Base-by-base conservation (phyloP, 2,113 vertebrate genomes). In the Scartelaos histophorus region DNA sequence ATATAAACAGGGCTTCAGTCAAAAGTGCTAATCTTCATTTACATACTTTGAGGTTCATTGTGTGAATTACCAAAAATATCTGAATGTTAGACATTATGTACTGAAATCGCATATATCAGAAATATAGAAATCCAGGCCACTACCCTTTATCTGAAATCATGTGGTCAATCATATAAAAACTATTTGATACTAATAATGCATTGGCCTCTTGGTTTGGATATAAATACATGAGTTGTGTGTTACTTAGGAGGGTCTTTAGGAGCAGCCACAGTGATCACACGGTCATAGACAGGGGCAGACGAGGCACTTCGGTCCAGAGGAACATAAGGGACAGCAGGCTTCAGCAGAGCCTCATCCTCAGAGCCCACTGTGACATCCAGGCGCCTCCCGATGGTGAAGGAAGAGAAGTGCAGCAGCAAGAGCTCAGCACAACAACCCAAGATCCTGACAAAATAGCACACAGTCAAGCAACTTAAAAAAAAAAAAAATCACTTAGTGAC, bases 351-450 rank as follows among this genome's bases (percentile, higher is more conserved):
- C 86, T 96, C 96, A 70, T 96, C 94, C 1, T 87, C 75, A 54
- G 87, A 93, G 51, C 77, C 76, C 22, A 97, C 94, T 0, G 70
- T 91, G 66, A 94, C 95, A 79, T 96, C 93, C 53, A 99, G 82
- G 76, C 88, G 90, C 67, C 94, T 92, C 74, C 95, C 96, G 0
- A 98, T 93, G 83, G 94, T 89, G 88, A 97, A 97, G 45, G 90
- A 86, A 43, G 92, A 88, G 87, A 98, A 99, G 68, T 93, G 95
- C 69, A 99, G 92, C 74, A 98, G 81, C 5, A 99, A 91, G 19
- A 98, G 93, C 71, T 99, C 98, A 35, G 85, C 86, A 80, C 94
- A 95, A 70, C 87, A 87, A 22, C 97, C 97, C 24, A 93, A 85
- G 72, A 89, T 95, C 89, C 97, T 98, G 19, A n/a, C 19, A 53